A percentile compares a stretch with the other conserved stretches of the same genome.
These are phyloP conservation scores for Muscicapa adusta DNA, from an alignment of 2,113 vertebrate species.

Conservation along the genomic window DNA sequence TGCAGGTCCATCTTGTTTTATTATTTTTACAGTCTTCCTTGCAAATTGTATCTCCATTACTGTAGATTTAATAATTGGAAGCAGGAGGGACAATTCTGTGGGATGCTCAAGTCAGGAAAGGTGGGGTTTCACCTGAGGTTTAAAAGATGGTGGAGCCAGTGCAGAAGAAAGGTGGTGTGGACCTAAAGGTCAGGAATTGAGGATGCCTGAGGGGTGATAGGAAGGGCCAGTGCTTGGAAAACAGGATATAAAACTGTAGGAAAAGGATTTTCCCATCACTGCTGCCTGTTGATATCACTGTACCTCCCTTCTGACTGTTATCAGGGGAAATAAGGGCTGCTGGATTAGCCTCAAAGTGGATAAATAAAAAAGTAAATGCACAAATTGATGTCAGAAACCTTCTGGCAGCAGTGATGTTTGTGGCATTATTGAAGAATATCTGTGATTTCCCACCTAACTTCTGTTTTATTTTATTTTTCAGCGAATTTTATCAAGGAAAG, in stretches of 20 bases:
- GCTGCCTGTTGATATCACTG: neutral
- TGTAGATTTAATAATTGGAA: neutral
- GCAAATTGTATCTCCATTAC: neutral
- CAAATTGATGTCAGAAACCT: neutral
- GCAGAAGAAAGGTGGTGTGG: neutral
- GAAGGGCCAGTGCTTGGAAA: neutral
- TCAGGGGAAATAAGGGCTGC: neutral
- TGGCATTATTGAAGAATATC: neutral
- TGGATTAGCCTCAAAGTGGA: neutral
- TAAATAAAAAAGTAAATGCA: neutral
- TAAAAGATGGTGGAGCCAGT: neutral
- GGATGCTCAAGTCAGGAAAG: neutral
- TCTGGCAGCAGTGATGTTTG: neutral
- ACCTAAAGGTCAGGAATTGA: neutral
- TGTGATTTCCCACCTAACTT: neutral
- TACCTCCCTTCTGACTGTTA: neutral
- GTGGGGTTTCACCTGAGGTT: neutral
- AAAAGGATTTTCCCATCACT: neutral
- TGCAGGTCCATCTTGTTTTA: neutral
- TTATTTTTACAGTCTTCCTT: conserved; percentile 2
- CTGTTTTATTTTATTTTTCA: conserved; percentile 37
- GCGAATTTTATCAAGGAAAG: conserved; percentile 88
- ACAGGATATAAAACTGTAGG: neutral
- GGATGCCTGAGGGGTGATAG: neutral
- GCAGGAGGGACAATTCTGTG: neutral